A percentile compares a stretch with the other conserved stretches of the same genome.
Conservation (phyloP, 2,888 invertebrate genomes). For the Lochmaea crataegi region DNA sequence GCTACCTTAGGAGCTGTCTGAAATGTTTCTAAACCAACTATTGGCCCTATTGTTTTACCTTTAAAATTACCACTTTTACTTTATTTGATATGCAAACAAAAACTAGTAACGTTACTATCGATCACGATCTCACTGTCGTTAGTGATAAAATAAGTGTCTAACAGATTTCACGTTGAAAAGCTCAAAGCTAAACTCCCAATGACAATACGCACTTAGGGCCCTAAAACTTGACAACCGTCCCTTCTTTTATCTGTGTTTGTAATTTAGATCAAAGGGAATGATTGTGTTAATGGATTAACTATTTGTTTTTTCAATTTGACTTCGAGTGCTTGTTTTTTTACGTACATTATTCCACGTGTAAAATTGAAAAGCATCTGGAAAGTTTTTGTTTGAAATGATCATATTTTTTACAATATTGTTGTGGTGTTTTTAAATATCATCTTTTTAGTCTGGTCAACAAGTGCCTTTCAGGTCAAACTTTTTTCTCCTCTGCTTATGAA, state of each 20-base stretch:
- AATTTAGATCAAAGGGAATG: constrained; percentile 41
- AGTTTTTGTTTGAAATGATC: no score
- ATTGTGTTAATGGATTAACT: constrained; percentile 44
- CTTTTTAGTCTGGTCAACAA: no score
- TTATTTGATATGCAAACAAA: not conserved
- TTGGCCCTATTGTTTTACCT: not conserved
- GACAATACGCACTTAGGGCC: constrained; percentile 34
- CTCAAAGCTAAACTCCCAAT: constrained; percentile 29
- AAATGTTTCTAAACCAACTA: no score
- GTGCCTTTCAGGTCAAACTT: no score
- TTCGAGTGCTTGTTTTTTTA: constrained; percentile 14
- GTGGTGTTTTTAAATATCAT: no score
- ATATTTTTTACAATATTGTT: no score
- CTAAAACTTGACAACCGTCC: constrained; percentile 17
- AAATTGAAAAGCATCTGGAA: no score
- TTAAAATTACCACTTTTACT: not conserved
- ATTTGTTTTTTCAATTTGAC: constrained; percentile 43
- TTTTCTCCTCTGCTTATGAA: no score
- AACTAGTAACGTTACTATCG: not conserved
- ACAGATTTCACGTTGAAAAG: constrained; percentile 29
- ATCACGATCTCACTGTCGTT: constrained; percentile 7
- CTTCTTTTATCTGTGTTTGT: constrained; percentile 19
- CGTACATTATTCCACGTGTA: not conserved
- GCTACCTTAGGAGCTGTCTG: no score
- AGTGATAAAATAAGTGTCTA: constrained; percentile 27